phyloP scores from a whole-genome alignment of 64 coral and sea anemone species.

The Stylophora pistillata region DNA sequence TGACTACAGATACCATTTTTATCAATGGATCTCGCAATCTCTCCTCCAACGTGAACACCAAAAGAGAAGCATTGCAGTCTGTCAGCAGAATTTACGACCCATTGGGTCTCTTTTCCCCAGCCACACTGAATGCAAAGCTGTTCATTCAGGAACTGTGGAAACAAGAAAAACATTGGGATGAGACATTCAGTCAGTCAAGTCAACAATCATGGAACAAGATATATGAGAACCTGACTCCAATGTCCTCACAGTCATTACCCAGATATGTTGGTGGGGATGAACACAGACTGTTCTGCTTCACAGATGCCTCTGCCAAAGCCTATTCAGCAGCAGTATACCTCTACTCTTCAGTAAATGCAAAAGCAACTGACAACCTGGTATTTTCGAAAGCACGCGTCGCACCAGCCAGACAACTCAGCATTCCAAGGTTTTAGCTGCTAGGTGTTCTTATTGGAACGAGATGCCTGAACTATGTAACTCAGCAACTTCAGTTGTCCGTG shows the following conservation, averaged over 20 bases:
- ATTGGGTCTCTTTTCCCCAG: conserved; percentile 31
- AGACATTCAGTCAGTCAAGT: too few relatives aligned
- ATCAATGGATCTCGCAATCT: not conserved
- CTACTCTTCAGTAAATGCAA: not conserved
- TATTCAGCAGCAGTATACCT: conserved; percentile 34
- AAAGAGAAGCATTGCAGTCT: conserved; percentile 2
- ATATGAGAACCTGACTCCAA: not conserved
- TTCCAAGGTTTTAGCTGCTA: conserved; percentile 37
- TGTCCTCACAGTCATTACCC: not conserved
- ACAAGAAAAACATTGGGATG: too few relatives aligned
- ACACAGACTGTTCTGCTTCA: conserved; percentile 49
- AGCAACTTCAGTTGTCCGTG: conserved; percentile 33
- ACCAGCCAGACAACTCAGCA: conserved; percentile 21
- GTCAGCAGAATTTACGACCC: conserved; percentile 40
- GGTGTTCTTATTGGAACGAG: conserved; percentile 51
- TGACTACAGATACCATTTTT: too few relatives aligned
- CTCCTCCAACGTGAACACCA: not conserved
- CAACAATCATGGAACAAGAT: not conserved
- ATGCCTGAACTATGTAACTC: conserved; percentile 38
- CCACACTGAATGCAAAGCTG: conserved; percentile 31
- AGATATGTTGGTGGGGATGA: not conserved
- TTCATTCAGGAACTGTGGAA: conserved; percentile 39
- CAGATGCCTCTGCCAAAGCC: conserved; percentile 44
- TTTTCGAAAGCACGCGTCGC: conserved; percentile 44
- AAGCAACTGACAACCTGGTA: conserved; percentile 9